Evolutionary conservation across 2,888 invertebrate genomes (phyloP), one percentile per base, ranked within the genome.

Genomic region (Argyresthia albistria): DNA sequence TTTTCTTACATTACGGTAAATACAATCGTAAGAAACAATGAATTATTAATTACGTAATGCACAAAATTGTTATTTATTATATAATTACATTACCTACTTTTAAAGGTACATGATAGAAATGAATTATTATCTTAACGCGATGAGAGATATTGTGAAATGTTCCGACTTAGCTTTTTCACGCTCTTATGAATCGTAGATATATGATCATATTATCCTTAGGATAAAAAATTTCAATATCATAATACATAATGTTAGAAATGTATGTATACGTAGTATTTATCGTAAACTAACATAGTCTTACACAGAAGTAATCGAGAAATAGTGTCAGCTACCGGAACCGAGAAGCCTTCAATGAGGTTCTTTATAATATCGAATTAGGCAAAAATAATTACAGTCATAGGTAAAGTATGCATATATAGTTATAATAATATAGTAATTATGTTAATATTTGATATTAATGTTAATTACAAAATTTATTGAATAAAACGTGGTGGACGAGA

Each of bases 361-460:
- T 82, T 86, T 84, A 86, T 84, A 87, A 86, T 84, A 83, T 84
- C 80, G 83, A 84, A 84, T 83, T 81, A 87, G 86, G 84, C 84
- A 70, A 87, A 84, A 84, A 81, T 80, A 83, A 87, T 84, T 80
- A 83, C 80, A 84, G 86, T 81, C 72, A 83, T 82, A 84, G 80
- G 72, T 87, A 84, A 84, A 86, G 82, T 84, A 87, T 80, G 84
- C 79, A 63, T 78, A 25, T 25, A 25, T 75, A 75, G 81, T 77
- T 78, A 79, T 79, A 81, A 76, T 84, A 81, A 76, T 83, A 81
- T 79, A 75, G 78, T 83, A 81, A 83, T 84, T 81, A 86, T 78
- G 78, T 81, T 83, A 83, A 83, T 84, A 84, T 86, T 82, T 84
- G 84, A 86, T 83, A 82, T 84, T 84, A 83, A 80, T 86, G 84